Base-by-base conservation (phyloP, 1,140 invertebrate genomes). In the Hesperophylax magnus region DNA sequence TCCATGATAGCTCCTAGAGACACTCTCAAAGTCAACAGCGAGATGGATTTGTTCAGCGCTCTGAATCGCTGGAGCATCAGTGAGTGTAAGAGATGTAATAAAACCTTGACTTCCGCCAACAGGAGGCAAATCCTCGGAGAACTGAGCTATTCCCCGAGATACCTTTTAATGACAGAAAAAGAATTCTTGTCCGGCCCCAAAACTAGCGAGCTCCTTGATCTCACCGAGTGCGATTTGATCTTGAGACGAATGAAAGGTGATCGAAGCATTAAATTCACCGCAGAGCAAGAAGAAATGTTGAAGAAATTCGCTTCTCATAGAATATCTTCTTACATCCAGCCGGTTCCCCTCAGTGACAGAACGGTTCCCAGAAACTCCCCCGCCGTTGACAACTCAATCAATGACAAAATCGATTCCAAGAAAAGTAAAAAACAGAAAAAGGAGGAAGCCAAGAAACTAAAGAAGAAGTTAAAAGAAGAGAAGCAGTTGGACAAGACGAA, bases 51-150 rank as follows among this genome's bases (percentile, higher is more conserved):
- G 4, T 93, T 93, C 54, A 86, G 88, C 15, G 93, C 93, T 5
- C 82, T 95, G 54, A 90, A 92, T 22, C 90, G 93, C 75, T 95
- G 94, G 94, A 91, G 92, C 8, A 92, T 91, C 22, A 92, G 93
- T 6, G 91, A 93, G 71, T 95, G 94, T 84, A 92, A 92, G 77
- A 89, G 93, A 61, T 88, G 88, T 31, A 92, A 93, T 34, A 84
- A 93, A 34, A 93, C 94, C 78, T 86, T 94, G 24, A 92, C 91
- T 3, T 84, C 91, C 1, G 86, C 85, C 9, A 94, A 94, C 84
- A 92, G 92, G 65, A 89, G 94, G 8, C 85, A 88, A n/a, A 91
- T 93, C 4, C 86, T 95, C 0, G 93, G 94, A 15, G 90, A 92
- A 22, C 85, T 94, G 2, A 89, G 92, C 47, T 95, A 92, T 84